Evolutionary conservation across 1,140 invertebrate species (phyloP), one percentile per base, ranked within the genome.

Genomic region (Thereuonema tuberculata): DNA sequence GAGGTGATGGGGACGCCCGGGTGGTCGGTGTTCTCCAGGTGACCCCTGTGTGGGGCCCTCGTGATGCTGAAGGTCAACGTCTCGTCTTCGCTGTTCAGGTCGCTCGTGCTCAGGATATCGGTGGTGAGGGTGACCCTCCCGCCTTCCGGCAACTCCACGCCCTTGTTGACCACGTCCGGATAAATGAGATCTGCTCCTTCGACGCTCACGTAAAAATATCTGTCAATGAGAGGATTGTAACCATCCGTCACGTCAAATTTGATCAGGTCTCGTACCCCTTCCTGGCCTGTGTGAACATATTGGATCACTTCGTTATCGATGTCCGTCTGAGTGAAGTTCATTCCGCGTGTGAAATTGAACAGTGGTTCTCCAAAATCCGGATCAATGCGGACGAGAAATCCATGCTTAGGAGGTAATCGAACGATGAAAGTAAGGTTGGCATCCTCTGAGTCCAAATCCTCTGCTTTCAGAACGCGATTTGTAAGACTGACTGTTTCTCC

Each of bases 191-290:
- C 73, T n/a, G 70, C 62, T 9, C 71, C 71, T 62, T 71, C 68
- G 17, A 76, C 67, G 5, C 66, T 71, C 2, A 76, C 65, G 61
- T 73, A 73, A 65, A 76, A 74, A 55, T 73, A 70, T 1, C 70
- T 60, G 60, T 75, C 72, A 27, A 73, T 69, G n/a, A 74, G 64
- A 1, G 68, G 67, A 60, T 76, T 76, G 17, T 68, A 60, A 9
- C 71, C 71, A 67, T 76, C 75, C 5, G 72, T 74, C 3, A 76
- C 66, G 60, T 75, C 74, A 65, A 76, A 72, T 61, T 74, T 74
- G 24, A 76, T 68, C 1, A 73, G 56, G 58, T 76, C 75, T 21
- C 72, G 59, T 24, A 69, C 71, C 0, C 71, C 71, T 61, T 72
- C 68, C 17, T 54, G 47, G 0, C 71, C 72, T 9, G 62, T 69